phyloP scores from a whole-genome alignment of 2,113 vertebrate genomes.

The Leucosticte australis region DNA sequence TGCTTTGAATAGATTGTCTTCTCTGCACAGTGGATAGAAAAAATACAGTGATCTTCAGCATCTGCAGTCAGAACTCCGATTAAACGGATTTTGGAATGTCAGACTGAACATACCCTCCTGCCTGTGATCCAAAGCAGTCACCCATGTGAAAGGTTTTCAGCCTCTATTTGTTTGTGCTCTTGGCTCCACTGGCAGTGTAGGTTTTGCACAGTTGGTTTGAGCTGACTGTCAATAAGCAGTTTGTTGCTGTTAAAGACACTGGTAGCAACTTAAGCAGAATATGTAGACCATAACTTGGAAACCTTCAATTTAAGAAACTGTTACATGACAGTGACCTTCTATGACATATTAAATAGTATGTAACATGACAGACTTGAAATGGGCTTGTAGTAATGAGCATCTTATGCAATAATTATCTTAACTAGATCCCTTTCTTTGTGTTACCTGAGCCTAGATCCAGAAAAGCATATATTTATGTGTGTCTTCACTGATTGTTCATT shows the following conservation, averaged over 20 bases:
- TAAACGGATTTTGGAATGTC: neutral
- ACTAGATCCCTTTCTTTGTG: neutral
- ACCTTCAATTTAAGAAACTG: neutral
- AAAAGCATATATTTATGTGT: neutral
- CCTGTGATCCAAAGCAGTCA: neutral
- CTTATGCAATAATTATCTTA: neutral
- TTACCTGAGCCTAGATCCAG: neutral
- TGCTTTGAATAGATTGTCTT: neutral
- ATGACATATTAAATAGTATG: neutral
- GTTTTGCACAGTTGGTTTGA: neutral
- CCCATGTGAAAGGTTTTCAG: neutral
- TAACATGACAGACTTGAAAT: neutral
- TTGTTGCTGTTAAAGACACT: neutral
- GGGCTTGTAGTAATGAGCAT: neutral
- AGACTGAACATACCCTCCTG: neutral
- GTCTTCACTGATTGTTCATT: neutral
- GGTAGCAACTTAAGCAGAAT: neutral
- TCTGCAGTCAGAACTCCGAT: neutral
- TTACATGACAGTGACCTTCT: neutral
- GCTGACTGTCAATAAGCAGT: neutral
- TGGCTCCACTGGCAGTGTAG: neutral
- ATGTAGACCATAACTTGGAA: neutral
- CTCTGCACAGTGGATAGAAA: neutral
- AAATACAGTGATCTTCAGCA: neutral
- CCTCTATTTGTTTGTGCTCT: neutral